phyloP scores from a whole-genome alignment of 2,888 invertebrate species.

The Eupithecia centaureata region DNA sequence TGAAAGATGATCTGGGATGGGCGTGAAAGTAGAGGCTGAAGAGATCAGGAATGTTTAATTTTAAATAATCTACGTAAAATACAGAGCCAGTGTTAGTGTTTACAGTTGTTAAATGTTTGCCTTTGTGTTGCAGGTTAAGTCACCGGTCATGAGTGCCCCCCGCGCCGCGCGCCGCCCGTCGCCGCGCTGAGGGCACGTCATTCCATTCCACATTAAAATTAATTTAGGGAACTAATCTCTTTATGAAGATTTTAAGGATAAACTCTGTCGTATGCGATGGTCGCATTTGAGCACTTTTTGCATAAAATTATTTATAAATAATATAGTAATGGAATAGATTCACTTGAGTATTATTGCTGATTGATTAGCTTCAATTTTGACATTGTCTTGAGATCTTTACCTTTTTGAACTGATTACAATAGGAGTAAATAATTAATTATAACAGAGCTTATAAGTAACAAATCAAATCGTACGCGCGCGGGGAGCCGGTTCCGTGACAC shows the following conservation, averaged over 20 bases:
- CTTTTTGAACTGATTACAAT: conserved; percentile 70
- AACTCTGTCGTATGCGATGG: conserved; percentile 70
- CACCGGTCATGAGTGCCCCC: conserved; percentile 78
- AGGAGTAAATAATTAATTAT: conserved; percentile 64
- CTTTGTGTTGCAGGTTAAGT: conserved; percentile 77
- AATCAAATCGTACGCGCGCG: conserved; percentile 49
- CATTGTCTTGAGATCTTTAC: conserved; percentile 61
- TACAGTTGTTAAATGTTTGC: not conserved
- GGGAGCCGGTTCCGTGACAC: conserved; percentile 46
- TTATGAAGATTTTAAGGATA: conserved; percentile 78
- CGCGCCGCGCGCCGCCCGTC: conserved; percentile 59
- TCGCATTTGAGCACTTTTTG: conserved; percentile 63
- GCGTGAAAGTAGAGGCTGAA: not conserved
- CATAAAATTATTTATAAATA: conserved; percentile 72
- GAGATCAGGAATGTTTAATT: not conserved
- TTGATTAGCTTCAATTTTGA: conserved; percentile 77
- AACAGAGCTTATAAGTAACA: conserved; percentile 68
- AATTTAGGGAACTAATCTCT: conserved; percentile 80
- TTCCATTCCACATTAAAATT: conserved; percentile 82
- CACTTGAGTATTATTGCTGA: conserved; percentile 82
- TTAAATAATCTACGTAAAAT: not conserved
- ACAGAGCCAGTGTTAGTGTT: conserved; percentile 2
- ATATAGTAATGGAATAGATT: conserved; percentile 82
- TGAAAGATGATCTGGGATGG: not conserved
- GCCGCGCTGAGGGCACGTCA: conserved; percentile 78